Base-by-base conservation (phyloP, 2,113 vertebrate genomes). In the Poicephalus meyeri region DNA sequence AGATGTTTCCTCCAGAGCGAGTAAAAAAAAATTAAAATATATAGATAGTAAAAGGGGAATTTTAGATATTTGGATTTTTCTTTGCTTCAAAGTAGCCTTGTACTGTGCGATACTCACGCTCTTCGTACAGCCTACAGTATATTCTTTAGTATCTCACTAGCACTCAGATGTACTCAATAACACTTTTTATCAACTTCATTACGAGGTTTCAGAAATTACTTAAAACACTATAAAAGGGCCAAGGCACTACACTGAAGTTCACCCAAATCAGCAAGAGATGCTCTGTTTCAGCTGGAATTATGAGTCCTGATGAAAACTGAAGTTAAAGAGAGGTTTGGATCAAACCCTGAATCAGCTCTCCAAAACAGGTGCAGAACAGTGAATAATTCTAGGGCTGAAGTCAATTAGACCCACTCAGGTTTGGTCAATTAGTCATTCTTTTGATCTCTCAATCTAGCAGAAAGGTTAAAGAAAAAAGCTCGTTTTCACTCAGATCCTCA, bases 321-420 rank as follows among this genome's bases (percentile, higher is more conserved):
- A 88, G 35, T 71, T 52, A 78, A 7, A 31, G 50, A 80, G 52
- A 86, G 47, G 39, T 88, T 66, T 83, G 60, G 39, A 88, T 73
- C 58, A 73, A 82, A 37, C 23, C 68, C 35, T 70, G 73, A 89
- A 83, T 50, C 7, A 1, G 10, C 10, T 86, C 21, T 61, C 69
- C 60, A 78, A 91, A 93, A 76, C 86, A 95, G 86, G 91, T 95
- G 91, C 80, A 64, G 65, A 93, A 82, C 81, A 96, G 39, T 89
- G 80, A 74, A 55, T 55, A 71, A 88, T 64, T 73, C 49, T 53
- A 78, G 73, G 93, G 42, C 84, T 95, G 91, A 91, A 95, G 69
- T 92, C 65, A 87, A 85, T 96, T 93, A 95, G 47, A 65, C 11
- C 23, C 66, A 76, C 47, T 84, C 84, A 95, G 53, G 11, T 87